Evolutionary conservation across 2,113 vertebrate species (phyloP), one percentile per base, ranked within the genome.

Genomic region (Ceyx cyanopectus): DNA sequence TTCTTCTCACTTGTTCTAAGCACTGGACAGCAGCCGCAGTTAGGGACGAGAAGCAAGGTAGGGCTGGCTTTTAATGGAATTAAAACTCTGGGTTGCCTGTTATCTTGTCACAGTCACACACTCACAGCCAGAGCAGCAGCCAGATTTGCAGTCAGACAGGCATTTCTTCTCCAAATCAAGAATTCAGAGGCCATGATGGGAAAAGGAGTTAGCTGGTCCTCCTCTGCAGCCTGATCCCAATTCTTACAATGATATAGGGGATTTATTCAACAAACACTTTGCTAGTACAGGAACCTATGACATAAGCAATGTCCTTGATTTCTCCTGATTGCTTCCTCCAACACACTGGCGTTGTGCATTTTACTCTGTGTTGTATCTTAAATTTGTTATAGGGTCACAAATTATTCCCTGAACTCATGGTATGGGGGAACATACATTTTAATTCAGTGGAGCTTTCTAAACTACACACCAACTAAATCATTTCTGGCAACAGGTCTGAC

Each of bases 41-140:
- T 86, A 92, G 74, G 66, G 89, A 66, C 54, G 81, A 66, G 81
- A 89, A 87, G 54, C 6, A 81, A 95, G 63, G 41, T 92, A 63
- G 75, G 53, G 72, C 51, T 85, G 75, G 79, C 92, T 95, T 95
- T 94, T 94, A 95, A 91, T 48, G 68, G 93, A 94, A 96, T 96
- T 95, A 95, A 95, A 95, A 95, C 87, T 72, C 81, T 74, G 54
- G 43, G 48, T 80, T 77, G 92, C 75, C 87, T 91, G 81, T 91
- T 95, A 66, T 53, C 93, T 95, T 87, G 85, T 92, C 93, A 92
- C 69, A 87, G 54, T 50, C 87, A 75, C 66, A 85, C 2, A 1
- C 81, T 87, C 2, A 0, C 74, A 92, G 89, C 93, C 89, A 95
- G 93, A 87, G 23, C 87, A 82, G 54, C 50, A 87, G 93, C 58